Evolutionary conservation across 2,888 invertebrate species (phyloP), one percentile per base, ranked within the genome.

Genomic region (Lasius fuliginosus): DNA sequence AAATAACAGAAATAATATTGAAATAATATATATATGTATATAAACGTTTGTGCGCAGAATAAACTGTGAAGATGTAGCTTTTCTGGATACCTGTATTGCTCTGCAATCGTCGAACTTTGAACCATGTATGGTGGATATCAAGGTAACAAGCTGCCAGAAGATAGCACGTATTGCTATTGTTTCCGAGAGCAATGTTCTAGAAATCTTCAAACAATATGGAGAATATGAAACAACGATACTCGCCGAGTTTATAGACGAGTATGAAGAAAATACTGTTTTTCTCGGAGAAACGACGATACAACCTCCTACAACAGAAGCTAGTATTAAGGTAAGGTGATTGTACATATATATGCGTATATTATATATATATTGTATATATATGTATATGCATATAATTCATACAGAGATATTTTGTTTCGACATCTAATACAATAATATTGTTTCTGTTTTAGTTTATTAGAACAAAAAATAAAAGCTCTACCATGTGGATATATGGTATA

Each of bases 101-200:
- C 86, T 95, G 36, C 85, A 90, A 75, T 85, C 91, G 3, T 73
- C 87, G 1, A 23, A 3, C 9, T n/a, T 64, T 23, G 92, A 91
- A 76, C 87, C 93, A 2, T 95, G 95, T 81, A 91, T 87, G 67
- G 62, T 95, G 6, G 91, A 93, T 40, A 94, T 95, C 36, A 92
- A 92, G 85, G 58, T 94, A 46, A 91, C 83, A 40, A 92, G 94
- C 75, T 87, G 88, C 69, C 92, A 94, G 68, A 93, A 87, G 86
- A 94, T 95, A 71, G 90, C 92, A 11, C 92, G 93, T 30, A 92
- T 95, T 15, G 93, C 93, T 33, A 83, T 95, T 62, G 94, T 95
- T 56, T 95, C 95, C 4, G 95, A 95, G 91, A 95, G 95, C 12
- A 94, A 94, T 15, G 92, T 95, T n/a, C 88, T 95, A 77, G 95